Conservation (phyloP, 2,888 invertebrate genomes). For the Auanema sp. region DNA sequence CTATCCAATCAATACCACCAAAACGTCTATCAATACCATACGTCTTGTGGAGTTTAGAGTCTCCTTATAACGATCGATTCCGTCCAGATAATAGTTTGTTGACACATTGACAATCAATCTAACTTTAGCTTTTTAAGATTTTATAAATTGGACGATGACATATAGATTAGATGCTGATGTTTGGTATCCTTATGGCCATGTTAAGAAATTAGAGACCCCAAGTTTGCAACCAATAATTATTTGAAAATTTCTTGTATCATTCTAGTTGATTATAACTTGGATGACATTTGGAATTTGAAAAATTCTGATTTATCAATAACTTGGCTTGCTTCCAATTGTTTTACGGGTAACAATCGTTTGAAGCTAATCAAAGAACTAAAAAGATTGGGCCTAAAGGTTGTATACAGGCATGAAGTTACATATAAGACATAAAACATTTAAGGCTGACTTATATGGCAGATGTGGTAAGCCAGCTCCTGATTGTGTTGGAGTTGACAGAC, state of each 20-base stretch:
- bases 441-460: slow-evolving; percentile 23
- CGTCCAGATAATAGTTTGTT: slow-evolving; percentile 32
- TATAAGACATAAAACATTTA: neutral
- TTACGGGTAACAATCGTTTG: slow-evolving; percentile 22
- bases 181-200: slow-evolving; percentile 32
- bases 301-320: slow-evolving; percentile 19
- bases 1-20: slow-evolving; percentile 8
- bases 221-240: neutral
- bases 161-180: slow-evolving; percentile 38
- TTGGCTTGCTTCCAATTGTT: slow-evolving; percentile 37
- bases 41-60: slow-evolving; percentile 43
- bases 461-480: slow-evolving; percentile 26
- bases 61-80: slow-evolving; percentile 36
- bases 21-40: slow-evolving; percentile 26
- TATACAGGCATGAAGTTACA: neutral
- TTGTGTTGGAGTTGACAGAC: slow-evolving; percentile 26
- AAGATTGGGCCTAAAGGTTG: slow-evolving; percentile 1
- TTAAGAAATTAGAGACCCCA: slow-evolving; percentile 22
- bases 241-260: neutral
- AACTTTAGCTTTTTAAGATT: slow-evolving; percentile 21
- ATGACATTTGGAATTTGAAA: slow-evolving; percentile 17
- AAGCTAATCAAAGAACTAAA: slow-evolving; percentile 22
- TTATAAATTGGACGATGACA: slow-evolving; percentile 48
- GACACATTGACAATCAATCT: neutral
- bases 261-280: slow-evolving; percentile 1